Evolutionary conservation across 1,140 invertebrate species (phyloP), one percentile per base, ranked within the genome.

Genomic region (Nymphalis io): DNA sequence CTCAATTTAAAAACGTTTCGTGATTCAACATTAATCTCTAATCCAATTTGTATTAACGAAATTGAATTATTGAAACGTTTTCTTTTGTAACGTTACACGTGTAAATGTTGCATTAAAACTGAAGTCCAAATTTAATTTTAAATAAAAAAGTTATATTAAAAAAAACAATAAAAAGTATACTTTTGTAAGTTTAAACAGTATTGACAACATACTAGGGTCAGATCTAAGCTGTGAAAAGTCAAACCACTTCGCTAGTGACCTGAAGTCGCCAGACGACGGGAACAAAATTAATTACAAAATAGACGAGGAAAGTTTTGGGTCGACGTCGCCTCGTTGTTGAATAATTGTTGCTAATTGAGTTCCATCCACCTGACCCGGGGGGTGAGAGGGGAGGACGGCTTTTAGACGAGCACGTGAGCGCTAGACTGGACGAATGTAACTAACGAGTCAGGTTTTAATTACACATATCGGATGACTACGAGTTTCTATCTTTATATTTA

Each of bases 211-310:
- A n/a, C 6, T 46, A 16, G 18, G 61, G 48, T 63, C 48, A 63
- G 48, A 53, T 38, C 23, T 63, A 48, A 62, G 46, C 27, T 63
- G 23, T 16, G 33, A 63, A 53, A 63, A 63, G 61, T 63, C 61
- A 63, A 53, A 63, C 61, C 61, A 63, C 27, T 51, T 62, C 53
- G 61, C 23, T 10, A 63, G 61, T 53, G 61, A 51, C 33, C 21
- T 48, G 48, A 60, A 66, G 63, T 67, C 63, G 60, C 60, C 51
- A 60, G 38, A 68, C 59, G 57, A 33, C 20, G 33, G n/a, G 63
- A 83, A 84, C 81, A 87, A 85, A 87, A 85, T 87, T 83, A 83
- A 82, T 85, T 84, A 83, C 78, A 75, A 81, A 84, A 84, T 87
- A 83, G 82, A 82, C 77, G 68, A 76, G 74, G 69, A 83, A 82